Evolutionary conservation across 1,140 invertebrate genomes (phyloP), one percentile per base, ranked within the genome.

Genomic region (Zaprionus kolodkinae): DNA sequence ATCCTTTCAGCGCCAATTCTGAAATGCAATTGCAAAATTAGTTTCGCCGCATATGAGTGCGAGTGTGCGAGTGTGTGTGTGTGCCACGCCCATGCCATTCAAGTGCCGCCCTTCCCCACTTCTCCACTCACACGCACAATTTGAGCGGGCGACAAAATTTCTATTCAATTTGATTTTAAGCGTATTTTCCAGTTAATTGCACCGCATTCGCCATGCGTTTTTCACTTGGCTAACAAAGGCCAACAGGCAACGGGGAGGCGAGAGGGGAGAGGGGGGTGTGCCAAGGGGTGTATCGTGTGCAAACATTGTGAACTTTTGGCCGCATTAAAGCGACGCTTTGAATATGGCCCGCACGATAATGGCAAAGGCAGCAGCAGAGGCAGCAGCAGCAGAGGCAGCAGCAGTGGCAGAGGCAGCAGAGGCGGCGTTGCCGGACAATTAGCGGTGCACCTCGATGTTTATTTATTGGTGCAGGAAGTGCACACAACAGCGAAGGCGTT

Each of bases 141-240:
- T 88, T 89, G 81, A 83, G 83, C 80, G 72, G 63, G 70, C 84
- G 83, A 87, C 83, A 80, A 71, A 79, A 87, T 89, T 89, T 87
- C 84, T 88, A 87, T 87, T 78, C 78, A 89, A 88, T 88, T 88
- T 88, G 75, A 90, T 89, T 89, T 88, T 88, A 89, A 88, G 84
- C 84, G 84, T 66, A 89, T 88, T 88, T 88, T 88, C 81, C 85
- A 88, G 81, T 88, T 88, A 88, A 88, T 88, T 88, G 85, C 85
- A 63, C 74, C 48, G 57, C 52, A 78, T 60, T 84, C 77, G 67
- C 80, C 80, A 88, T 79, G 64, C 59, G 76, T 45, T 75, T 57
- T 62, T 62, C 17, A 55, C n/a, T 50, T 48, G 56, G 36, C 68
- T 63, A 36, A 48, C 30, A 48, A 71, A 71, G 15, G 50, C 68